These are phyloP conservation scores for Cyprinodon variegatus DNA, from an alignment of 2,113 vertebrate species.

Conservation along the genomic window DNA sequence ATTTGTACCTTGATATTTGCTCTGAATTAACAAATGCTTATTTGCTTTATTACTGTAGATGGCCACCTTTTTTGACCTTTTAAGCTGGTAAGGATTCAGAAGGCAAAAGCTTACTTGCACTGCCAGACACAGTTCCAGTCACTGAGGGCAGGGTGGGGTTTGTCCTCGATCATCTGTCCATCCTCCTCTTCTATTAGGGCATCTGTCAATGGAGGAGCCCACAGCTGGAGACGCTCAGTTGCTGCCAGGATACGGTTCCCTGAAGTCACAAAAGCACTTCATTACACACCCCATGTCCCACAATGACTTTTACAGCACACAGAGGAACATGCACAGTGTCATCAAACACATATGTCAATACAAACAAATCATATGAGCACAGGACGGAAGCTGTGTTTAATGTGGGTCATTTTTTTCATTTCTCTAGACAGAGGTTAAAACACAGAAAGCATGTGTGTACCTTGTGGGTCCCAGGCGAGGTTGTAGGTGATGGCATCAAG, in stretches of 20 bases:
- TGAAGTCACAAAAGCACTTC: slow-evolving; percentile 68
- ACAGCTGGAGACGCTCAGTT: slow-evolving; percentile 92
- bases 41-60: background rate
- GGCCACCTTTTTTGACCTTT: background rate
- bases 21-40: background rate
- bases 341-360: slow-evolving; percentile 30
- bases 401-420: background rate
- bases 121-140: slow-evolving; percentile 99
- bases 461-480: slow-evolving; percentile 98
- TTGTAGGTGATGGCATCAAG: slow-evolving; percentile 97
- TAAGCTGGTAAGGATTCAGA: background rate
- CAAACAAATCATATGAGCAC: slow-evolving; percentile 12
- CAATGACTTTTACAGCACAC: slow-evolving; percentile 14
- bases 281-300: slow-evolving; percentile 50
- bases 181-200: slow-evolving; percentile 90
- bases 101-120: slow-evolving; percentile 87
- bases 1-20: too few relatives aligned
- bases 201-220: slow-evolving; percentile 90
- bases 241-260: slow-evolving; percentile 95
- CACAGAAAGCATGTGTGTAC: slow-evolving; percentile 74
- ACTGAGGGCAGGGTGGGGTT: slow-evolving; percentile 86
- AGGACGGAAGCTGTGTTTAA: background rate
- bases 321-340: slow-evolving; percentile 29
- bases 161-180: slow-evolving; percentile 81
- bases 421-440: slow-evolving; percentile 25